Percentiles rank a stretch among this genome's conserved stretches.
These are phyloP conservation scores for Acleris emargana DNA, from an alignment of 2,888 invertebrate genomes.

Conservation along the genomic window DNA sequence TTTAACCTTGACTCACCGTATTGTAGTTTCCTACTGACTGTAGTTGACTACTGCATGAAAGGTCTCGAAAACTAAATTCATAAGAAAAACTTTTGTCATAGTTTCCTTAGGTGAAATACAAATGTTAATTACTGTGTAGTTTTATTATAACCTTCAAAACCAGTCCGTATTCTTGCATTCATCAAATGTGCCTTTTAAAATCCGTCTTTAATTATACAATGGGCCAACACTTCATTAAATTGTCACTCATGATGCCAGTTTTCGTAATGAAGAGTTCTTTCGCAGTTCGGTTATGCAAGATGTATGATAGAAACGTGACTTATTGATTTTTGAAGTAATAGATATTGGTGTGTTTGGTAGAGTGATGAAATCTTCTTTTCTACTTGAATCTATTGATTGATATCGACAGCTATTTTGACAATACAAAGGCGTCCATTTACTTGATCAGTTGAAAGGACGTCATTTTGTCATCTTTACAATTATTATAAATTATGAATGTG, in stretches of 20 bases:
- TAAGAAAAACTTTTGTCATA: too few species aligned
- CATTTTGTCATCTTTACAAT: too few species aligned
- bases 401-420: background rate
- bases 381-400: constrained; percentile 6
- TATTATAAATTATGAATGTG: too few species aligned
- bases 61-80: too few species aligned
- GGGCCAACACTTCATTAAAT: constrained; percentile 76
- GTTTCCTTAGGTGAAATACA: background rate
- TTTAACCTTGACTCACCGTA: too few species aligned
- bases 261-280: constrained; percentile 52
- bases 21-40: too few species aligned
- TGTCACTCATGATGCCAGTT: constrained; percentile 71
- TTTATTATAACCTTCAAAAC: constrained; percentile 20
- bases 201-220: constrained; percentile 74
- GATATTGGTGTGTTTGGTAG: background rate
- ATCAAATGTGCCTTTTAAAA: constrained; percentile 70
- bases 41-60: too few species aligned
- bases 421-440: background rate
- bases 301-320: constrained; percentile 45
- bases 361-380: constrained; percentile 10
- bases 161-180: constrained; percentile 45
- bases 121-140: constrained; percentile 4
- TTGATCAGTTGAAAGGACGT: too few species aligned
- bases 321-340: constrained; percentile 51
- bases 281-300: constrained; percentile 17